These are phyloP conservation scores for Miichthys miiuy DNA, from an alignment of 2,797 vertebrate genomes.

Conservation along the genomic window DNA sequence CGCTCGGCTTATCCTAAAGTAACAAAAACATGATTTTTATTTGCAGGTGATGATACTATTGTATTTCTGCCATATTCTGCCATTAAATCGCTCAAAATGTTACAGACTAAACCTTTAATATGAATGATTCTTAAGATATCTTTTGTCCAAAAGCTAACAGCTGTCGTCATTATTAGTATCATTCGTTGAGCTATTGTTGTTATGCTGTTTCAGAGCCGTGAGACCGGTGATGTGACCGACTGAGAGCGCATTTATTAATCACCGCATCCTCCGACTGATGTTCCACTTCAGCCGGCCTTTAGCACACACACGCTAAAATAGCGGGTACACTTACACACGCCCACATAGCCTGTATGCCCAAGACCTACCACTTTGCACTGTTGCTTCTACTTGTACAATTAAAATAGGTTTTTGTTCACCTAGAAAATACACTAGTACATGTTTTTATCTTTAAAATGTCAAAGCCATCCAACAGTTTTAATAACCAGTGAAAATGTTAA, in stretches of 20 bases:
- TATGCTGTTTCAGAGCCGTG: background rate
- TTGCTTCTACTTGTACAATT: background rate
- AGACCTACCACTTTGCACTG: background rate
- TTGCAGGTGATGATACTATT: too few species aligned
- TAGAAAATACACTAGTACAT: background rate
- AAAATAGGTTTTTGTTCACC: background rate
- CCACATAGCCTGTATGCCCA: background rate
- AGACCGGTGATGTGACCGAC: background rate
- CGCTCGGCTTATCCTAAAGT: too few species aligned
- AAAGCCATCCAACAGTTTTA: background rate
- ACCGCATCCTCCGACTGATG: background rate
- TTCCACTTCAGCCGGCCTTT: background rate
- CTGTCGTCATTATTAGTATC: background rate
- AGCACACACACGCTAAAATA: background rate
- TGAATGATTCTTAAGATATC: too few species aligned
- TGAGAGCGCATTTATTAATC: background rate
- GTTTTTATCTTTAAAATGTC: background rate
- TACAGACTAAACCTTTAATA: too few species aligned
- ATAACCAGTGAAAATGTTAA: background rate
- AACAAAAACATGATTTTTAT: too few species aligned
- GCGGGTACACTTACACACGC: background rate
- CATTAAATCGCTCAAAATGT: too few species aligned
- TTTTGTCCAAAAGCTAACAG: too few species aligned
- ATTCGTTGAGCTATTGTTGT: too few species aligned
- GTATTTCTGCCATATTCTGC: too few species aligned